A percentile compares a stretch with the other conserved stretches of the same genome.
These are phyloP conservation scores for Ammodytes dubius DNA, from an alignment of 2,113 vertebrate species.

Conservation along the genomic window DNA sequence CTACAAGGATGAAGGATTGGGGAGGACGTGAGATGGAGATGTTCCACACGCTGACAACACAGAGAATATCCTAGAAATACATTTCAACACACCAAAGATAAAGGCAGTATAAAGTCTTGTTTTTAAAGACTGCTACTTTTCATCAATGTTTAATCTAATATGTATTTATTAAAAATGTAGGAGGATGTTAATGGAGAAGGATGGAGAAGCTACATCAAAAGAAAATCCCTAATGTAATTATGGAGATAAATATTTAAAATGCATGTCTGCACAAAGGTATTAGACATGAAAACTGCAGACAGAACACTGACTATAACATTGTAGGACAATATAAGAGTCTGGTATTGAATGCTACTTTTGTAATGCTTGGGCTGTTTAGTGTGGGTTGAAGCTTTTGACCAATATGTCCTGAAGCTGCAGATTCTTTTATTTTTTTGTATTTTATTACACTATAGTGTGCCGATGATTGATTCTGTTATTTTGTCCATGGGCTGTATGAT, in stretches of 20 bases:
- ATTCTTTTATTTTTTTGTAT: background rate
- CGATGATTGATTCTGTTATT: background rate
- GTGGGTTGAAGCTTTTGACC: no score
- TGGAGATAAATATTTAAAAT: background rate
- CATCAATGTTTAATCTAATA: background rate
- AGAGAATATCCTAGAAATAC: background rate
- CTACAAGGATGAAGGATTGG: conserved; percentile 10
- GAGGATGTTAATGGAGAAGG: background rate
- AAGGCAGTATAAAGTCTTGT: background rate
- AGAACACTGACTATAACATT: background rate
- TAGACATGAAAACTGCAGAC: background rate
- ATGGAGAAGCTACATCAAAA: background rate
- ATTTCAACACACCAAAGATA: conserved; percentile 19
- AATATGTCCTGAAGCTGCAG: no score
- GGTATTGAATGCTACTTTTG: background rate
- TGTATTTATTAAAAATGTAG: background rate
- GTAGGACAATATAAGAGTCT: background rate
- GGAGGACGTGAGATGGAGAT: conserved; percentile 38
- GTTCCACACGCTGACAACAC: conserved; percentile 15
- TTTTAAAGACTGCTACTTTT: background rate
- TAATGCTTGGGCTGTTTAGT: no score
- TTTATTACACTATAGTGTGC: background rate
- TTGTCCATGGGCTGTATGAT: background rate
- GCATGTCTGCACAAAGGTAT: background rate
- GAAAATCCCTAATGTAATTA: background rate